Evolutionary conservation across 2,113 vertebrate species (phyloP).

Genomic region (mouse (Mus musculus)): DNA sequence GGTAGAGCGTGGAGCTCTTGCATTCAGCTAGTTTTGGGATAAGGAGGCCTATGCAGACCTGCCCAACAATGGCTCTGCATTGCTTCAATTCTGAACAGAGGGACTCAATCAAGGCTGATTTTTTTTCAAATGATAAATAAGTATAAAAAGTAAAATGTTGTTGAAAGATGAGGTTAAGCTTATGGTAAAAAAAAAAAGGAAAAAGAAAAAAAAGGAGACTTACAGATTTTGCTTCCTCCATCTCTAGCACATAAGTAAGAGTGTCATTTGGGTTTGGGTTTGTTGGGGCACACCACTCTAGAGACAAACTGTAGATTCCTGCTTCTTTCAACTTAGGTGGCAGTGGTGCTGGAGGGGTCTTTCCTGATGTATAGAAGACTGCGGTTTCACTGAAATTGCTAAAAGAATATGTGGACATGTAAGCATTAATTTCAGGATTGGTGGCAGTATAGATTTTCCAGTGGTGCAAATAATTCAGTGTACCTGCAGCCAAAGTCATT

Average conservation of each 20-base stretch:
- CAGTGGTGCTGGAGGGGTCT: slow-evolving; percentile 82
- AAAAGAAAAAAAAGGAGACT: slow-evolving; percentile 67
- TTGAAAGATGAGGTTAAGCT: background rate
- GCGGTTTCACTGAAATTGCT: slow-evolving; percentile 89
- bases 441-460: background rate
- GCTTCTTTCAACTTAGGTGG: slow-evolving; percentile 63
- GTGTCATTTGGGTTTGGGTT: slow-evolving; percentile 79
- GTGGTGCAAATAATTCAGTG: fast-evolving
- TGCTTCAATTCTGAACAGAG: background rate
- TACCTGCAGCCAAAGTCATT: slow-evolving; percentile 91
- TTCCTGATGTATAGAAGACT: slow-evolving; percentile 85
- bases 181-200: too few species aligned
- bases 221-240: slow-evolving; percentile 90
- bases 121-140: background rate
- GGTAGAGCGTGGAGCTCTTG: background rate
- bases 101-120: background rate
- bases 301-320: slow-evolving; percentile 84
- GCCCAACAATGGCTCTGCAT: background rate
- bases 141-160: background rate
- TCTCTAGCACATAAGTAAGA: slow-evolving; percentile 88
- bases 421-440: background rate
- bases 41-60: background rate
- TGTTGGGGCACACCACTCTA: slow-evolving; percentile 86
- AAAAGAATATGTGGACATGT: slow-evolving; percentile 30
- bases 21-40: background rate